Evolutionary conservation across 2,888 invertebrate species (phyloP), one percentile per base, ranked within the genome.

Genomic region (Phrixothrix hirtus): DNA sequence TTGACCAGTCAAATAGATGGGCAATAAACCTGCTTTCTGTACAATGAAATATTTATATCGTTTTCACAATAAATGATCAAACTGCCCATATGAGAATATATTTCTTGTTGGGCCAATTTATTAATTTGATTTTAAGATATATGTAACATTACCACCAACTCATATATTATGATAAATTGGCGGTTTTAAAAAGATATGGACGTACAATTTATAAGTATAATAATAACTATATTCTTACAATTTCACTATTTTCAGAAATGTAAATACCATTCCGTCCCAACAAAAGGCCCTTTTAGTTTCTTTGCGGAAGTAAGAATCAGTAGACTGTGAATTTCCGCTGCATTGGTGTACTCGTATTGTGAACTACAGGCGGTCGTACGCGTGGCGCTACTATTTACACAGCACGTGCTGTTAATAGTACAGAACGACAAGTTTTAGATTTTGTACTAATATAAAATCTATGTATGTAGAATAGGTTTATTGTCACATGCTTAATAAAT

Each of bases 381-480:
- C 50, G 50, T 50, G 50, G 36, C 44, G 21, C 36, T 43, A 27
- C 39, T 17, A 25, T 32, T 37, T 50, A 31, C 31, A 43, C 29
- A 37, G 39, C 51, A 51, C 51, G 51, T 51, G 51, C 45, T 39
- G 39, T 51, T 51, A 51, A 51, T 51, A 45, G 34, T 39, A 45
- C 35, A 48, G 48, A 48, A 48, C 48, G 48, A 10, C 21, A 21
- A 21, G 21, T 21, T 7, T 21, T 21, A 21, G 21, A 21, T 21
- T 21, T 21, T 21, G 4, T 7, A 21, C 3, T 7, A 21, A 21
- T 21, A 21, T 21, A 21, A 21, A 21, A 5, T 21, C 4, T n/a
- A n/a, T n/a, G n/a, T n/a, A n/a, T n/a, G n/a, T n/a, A n/a, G n/a
- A n/a, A n/a, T n/a, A n/a, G n/a, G n/a, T n/a, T n/a, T n/a, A n/a